Conservation (phyloP, 2,888 invertebrate species). For the Acanthoscelides obtectus region DNA sequence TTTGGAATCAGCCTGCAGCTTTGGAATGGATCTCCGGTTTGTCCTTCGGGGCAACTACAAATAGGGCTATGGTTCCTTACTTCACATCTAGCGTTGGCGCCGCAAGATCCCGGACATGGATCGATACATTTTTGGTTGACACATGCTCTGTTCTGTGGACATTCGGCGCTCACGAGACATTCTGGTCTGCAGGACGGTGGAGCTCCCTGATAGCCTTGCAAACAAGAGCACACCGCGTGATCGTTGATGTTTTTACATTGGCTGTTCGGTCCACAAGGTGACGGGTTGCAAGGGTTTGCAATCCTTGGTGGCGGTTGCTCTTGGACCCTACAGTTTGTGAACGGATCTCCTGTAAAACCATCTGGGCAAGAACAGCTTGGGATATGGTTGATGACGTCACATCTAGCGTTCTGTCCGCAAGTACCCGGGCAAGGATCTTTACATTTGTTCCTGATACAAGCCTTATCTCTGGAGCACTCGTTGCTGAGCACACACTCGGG, state of each 20-base stretch:
- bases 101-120: slow-evolving; percentile 55
- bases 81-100: slow-evolving; percentile 51
- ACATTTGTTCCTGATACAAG: slow-evolving; percentile 66
- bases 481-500: slow-evolving; percentile 66
- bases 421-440: slow-evolving; percentile 65
- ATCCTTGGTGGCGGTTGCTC: slow-evolving; percentile 26
- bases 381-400: slow-evolving; percentile 68
- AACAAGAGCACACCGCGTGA: slow-evolving; percentile 52
- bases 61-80: slow-evolving; percentile 54
- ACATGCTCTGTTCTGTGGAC: slow-evolving; percentile 50
- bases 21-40: slow-evolving; percentile 74
- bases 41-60: slow-evolving; percentile 54
- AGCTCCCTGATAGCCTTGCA: slow-evolving; percentile 51
- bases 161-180: slow-evolving; percentile 52
- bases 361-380: slow-evolving; percentile 68
- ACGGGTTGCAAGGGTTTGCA: slow-evolving; percentile 48
- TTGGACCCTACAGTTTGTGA: slow-evolving; percentile 35
- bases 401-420: slow-evolving; percentile 65
- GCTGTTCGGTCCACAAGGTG: slow-evolving; percentile 54
- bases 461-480: slow-evolving; percentile 61
- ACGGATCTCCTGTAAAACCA: slow-evolving; percentile 60
- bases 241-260: slow-evolving; percentile 52
- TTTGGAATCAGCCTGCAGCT: slow-evolving; percentile 60
- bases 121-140: slow-evolving; percentile 54
- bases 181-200: slow-evolving; percentile 55